Conservation (phyloP, 2,113 vertebrate genomes). For the Trichechus manatus region DNA sequence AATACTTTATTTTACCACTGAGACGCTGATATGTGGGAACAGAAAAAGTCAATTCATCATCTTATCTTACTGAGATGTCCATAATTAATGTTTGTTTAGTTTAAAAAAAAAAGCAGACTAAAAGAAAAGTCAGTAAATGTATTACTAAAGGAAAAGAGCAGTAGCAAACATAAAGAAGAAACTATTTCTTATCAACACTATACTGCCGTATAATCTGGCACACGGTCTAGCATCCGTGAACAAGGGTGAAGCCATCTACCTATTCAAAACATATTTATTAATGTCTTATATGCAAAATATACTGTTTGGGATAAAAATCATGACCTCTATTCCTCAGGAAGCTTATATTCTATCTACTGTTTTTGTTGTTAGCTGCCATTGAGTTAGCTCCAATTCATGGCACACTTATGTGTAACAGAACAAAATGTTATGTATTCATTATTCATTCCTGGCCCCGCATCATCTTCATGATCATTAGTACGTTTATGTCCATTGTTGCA, state of each 20-base stretch:
- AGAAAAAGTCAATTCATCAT: conserved; percentile 76
- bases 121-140: conserved; percentile 66
- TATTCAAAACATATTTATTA: not conserved
- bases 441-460: not conserved
- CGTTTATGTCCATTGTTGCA: not conserved
- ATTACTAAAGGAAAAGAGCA: not conserved
- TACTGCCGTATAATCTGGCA: not conserved
- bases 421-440: not conserved
- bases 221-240: not conserved
- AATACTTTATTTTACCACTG: conserved; percentile 70
- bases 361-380: not conserved
- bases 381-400: not conserved
- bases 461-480: not conserved
- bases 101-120: conserved; percentile 25
- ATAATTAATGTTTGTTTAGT: conserved; percentile 74
- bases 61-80: conserved; percentile 68
- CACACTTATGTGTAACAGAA: not conserved
- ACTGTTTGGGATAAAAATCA: not conserved
- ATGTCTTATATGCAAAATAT: not conserved
- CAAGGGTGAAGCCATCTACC: not conserved
- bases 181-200: not conserved
- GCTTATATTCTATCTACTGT: not conserved
- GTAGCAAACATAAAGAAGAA: not conserved
- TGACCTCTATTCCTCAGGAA: not conserved
- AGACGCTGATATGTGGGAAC: conserved; percentile 57